Evolutionary conservation across 92 coral and sea anemone genomes (phyloP), one percentile per base, ranked within the genome.

Genomic region (Palythoa caribaeorum): DNA sequence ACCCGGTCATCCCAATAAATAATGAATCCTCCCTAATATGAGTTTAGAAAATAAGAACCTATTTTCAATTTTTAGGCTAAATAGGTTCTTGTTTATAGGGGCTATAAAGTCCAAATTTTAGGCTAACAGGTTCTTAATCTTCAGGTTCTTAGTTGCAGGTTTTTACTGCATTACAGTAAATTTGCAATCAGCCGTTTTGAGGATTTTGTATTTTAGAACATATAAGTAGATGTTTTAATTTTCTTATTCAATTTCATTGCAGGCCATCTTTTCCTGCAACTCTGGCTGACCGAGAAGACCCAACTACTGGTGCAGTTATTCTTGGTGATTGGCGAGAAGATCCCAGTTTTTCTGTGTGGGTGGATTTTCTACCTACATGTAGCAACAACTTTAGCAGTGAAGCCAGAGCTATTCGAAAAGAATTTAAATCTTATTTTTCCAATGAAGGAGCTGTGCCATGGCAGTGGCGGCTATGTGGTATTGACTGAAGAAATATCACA

Each of bases 401-500:
- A 40, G 90, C 90, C 68, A 79, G 71, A 79, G 80, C 62, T 53
- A 50, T 88, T 76, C 87, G 90, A 47, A 38, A 88, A 75, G 90
- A 79, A 35, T 88, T 88, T 54, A 88, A 75, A 11, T 14, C 35
- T 54, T 88, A 85, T 66, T 88, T 88, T 66, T 63, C 79, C 73
- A 78, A 88, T 79, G 87, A 87, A 73, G 90, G 90, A 69, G 86
- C 79, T 69, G 71, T 88, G 53, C 69, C 87, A 48, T 88, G 90
- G 90, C 90, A 88, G 57, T 62, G 80, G 74, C n/a, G 80, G 51
- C 79, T 44, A 85, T 79, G 87, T 79, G 87, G 90, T 15, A 47
- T 80, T 54, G 65, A 80, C 19, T 28, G 9, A 36, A 40, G 21
- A 48, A 57, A 57, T 17, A 57, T 57, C 65, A 40, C 65, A 57